Conservation (phyloP, 2,113 vertebrate species). For the Lota lota region DNA sequence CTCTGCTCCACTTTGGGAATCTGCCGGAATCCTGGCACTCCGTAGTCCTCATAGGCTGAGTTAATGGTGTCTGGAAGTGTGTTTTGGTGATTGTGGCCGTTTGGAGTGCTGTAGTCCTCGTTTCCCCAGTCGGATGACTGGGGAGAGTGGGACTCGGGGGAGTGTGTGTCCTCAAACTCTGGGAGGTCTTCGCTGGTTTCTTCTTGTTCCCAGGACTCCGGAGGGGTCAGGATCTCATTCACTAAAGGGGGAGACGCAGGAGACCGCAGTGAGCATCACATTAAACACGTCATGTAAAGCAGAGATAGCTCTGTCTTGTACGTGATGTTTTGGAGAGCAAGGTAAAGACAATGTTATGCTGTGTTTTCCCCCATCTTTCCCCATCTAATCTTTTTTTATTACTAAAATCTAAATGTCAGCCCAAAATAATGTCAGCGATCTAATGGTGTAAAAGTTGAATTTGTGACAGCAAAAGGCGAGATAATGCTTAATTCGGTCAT, state of each 20-base stretch:
- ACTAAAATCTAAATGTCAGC: no score
- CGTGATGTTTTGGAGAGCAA: no score
- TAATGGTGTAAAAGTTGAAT: no score
- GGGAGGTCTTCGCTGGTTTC: conserved; percentile 7
- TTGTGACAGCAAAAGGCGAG: no score
- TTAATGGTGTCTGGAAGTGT: neutral
- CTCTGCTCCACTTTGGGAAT: neutral
- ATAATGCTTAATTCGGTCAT: no score
- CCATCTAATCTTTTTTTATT: no score
- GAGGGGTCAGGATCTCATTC: conserved; percentile 21
- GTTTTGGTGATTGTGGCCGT: neutral
- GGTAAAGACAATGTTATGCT: no score
- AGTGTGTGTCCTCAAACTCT: conserved; percentile 29
- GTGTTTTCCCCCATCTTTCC: no score
- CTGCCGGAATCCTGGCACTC: neutral
- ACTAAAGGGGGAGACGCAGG: neutral
- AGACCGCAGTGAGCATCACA: no score
- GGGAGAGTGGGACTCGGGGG: conserved; percentile 5
- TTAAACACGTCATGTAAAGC: no score
- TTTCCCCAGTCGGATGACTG: conserved; percentile 22
- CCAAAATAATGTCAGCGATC: no score
- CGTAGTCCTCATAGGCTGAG: neutral
- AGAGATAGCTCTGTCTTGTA: no score
- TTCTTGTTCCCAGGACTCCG: conserved; percentile 25
- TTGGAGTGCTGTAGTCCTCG: conserved; percentile 1